Evolutionary conservation across 2,888 invertebrate genomes (phyloP).

Genomic region (Salpingus planirostris): DNA sequence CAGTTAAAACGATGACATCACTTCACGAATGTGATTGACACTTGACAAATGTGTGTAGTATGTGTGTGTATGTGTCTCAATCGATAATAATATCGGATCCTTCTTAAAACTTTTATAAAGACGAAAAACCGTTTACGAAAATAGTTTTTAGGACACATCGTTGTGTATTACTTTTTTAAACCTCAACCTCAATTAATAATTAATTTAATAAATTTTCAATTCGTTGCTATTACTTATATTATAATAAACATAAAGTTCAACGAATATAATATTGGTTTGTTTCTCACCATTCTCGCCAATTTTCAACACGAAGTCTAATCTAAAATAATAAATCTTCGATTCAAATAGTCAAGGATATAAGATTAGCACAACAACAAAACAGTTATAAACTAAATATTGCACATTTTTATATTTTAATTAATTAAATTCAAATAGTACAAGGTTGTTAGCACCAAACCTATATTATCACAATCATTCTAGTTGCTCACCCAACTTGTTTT

Average conservation of each 20-base stretch:
- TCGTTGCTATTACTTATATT: conserved; percentile 6
- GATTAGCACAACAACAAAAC: conserved; percentile 19
- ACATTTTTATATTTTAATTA: conserved; percentile 32
- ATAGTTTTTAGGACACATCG: conserved; percentile 12
- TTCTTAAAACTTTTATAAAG: too few species aligned
- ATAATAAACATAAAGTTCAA: conserved; percentile 6
- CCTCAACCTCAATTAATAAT: too few species aligned
- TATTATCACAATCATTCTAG: conserved; percentile 40
- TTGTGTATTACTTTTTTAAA: background rate
- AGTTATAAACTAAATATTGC: conserved; percentile 41
- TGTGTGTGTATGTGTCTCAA: too few species aligned
- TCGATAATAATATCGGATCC: too few species aligned
- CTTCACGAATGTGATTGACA: too few species aligned
- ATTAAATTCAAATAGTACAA: conserved; percentile 25
- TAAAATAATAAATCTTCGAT: conserved; percentile 11
- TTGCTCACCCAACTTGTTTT: conserved; percentile 15
- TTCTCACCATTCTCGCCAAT: too few species aligned
- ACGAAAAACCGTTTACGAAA: too few species aligned
- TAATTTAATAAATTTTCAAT: too few species aligned
- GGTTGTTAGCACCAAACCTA: conserved; percentile 42
- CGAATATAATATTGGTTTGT: too few species aligned
- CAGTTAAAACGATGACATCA: too few species aligned
- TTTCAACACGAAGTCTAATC: conserved; percentile 2
- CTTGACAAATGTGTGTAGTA: too few species aligned
- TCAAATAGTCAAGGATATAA: conserved; percentile 22